These are phyloP conservation scores for Riptortus pedestris DNA, from an alignment of 1,140 invertebrate genomes.

Conservation along the genomic window DNA sequence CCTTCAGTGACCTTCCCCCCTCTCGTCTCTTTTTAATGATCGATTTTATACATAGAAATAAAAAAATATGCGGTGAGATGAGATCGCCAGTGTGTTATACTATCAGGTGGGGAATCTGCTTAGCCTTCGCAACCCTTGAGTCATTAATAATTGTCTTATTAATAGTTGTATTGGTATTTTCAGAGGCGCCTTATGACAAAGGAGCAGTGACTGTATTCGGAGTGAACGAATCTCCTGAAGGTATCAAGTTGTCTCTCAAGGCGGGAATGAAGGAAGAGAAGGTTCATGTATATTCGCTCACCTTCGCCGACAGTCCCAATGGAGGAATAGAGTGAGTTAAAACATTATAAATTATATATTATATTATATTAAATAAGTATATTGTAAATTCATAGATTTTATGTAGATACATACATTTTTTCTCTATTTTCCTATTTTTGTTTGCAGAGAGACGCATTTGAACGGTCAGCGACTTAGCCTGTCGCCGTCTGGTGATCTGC, in stretches of 20 bases:
- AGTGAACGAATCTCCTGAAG: constrained; percentile 27
- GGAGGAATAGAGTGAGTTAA: background rate
- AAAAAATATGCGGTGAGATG: too few relatives aligned
- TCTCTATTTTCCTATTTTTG: too few relatives aligned
- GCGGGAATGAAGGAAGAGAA: constrained; percentile 23
- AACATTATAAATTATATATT: too few relatives aligned
- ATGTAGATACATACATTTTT: too few relatives aligned
- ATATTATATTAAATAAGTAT: too few relatives aligned
- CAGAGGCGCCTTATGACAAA: constrained; percentile 23
- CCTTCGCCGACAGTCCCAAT: background rate
- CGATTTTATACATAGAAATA: too few relatives aligned
- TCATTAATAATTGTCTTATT: background rate
- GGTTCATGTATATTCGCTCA: constrained; percentile 24
- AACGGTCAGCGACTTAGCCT: constrained; percentile 28
- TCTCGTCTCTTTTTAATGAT: too few relatives aligned
- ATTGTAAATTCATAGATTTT: too few relatives aligned
- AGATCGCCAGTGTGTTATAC: too few relatives aligned
- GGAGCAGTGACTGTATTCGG: constrained; percentile 30
- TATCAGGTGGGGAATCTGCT: too few relatives aligned
- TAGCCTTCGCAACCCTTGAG: too few relatives aligned
- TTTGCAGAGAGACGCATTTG: constrained; percentile 23
- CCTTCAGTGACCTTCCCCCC: too few relatives aligned
- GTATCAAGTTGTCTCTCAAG: constrained; percentile 21
- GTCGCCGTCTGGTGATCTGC: constrained; percentile 27
- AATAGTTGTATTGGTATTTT: background rate